Evolutionary conservation across 2,113 vertebrate species (phyloP).

Genomic region (Danionella cerebrum): DNA sequence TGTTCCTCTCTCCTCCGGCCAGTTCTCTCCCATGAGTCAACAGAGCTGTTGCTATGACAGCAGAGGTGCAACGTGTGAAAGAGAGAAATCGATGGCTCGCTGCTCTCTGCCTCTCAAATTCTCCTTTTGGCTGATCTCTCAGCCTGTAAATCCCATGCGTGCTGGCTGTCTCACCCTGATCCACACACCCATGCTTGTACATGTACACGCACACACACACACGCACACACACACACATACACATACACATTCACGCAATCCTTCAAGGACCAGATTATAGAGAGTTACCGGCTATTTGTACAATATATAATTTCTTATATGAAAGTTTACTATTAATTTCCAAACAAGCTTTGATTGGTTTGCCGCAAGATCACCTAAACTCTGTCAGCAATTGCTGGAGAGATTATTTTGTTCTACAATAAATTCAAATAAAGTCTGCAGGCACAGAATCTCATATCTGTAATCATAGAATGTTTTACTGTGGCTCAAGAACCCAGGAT

Average conservation of each 20-base stretch:
- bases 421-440: too few species aligned
- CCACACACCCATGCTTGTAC: not conserved
- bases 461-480: too few species aligned
- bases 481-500: too few species aligned
- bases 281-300: not conserved
- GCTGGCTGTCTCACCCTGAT: not conserved
- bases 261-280: not conserved
- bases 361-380: too few species aligned
- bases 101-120: slow-evolving; percentile 16
- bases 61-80: slow-evolving; percentile 8
- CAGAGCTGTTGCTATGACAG: slow-evolving; percentile 37
- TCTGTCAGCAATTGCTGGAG: too few species aligned
- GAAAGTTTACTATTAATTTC: not conserved
- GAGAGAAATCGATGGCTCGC: slow-evolving; percentile 17
- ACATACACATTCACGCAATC: not conserved
- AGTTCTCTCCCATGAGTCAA: slow-evolving; percentile 17
- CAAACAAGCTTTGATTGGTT: too few species aligned
- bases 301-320: not conserved
- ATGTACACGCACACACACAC: not conserved
- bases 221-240: not conserved
- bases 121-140: slow-evolving; percentile 12
- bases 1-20: not conserved
- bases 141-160: slow-evolving; percentile 7
- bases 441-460: too few species aligned
- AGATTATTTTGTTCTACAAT: too few species aligned